Conservation (phyloP, 2,888 invertebrate species). For the Loripinus fragilis region DNA sequence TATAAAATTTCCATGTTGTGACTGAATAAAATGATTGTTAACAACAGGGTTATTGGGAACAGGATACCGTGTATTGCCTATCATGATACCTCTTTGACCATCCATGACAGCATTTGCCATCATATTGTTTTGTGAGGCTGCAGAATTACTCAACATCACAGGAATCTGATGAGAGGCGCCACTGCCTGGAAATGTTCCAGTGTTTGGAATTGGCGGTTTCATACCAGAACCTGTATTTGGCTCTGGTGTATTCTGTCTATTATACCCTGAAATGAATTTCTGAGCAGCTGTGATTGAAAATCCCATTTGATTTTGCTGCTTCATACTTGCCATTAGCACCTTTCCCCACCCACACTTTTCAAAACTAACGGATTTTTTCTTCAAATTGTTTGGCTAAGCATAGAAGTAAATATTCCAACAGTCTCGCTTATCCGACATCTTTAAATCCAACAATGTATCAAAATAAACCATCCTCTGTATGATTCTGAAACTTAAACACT, state of each 20-base stretch:
- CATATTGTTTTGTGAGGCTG: background rate
- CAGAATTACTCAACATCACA: background rate
- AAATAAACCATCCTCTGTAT: background rate
- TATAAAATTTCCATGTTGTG: slow-evolving; percentile 46
- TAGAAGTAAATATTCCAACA: background rate
- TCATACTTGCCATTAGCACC: slow-evolving; percentile 12
- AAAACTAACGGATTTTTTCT: background rate
- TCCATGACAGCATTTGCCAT: background rate
- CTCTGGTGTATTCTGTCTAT: background rate
- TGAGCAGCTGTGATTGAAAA: slow-evolving; percentile 4
- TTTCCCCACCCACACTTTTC: slow-evolving; percentile 15
- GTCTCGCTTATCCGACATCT: background rate
- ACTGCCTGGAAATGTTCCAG: background rate
- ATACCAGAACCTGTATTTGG: background rate
- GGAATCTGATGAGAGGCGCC: background rate
- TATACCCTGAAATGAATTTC: slow-evolving; percentile 8
- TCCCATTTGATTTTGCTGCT: slow-evolving; percentile 9
- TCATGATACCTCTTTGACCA: slow-evolving; percentile 63
- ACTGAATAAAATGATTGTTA: slow-evolving; percentile 20
- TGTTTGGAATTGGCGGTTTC: slow-evolving; percentile 10
- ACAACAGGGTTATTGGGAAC: slow-evolving; percentile 58
- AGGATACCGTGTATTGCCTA: slow-evolving; percentile 67
- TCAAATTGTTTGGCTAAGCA: background rate
- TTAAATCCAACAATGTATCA: background rate
- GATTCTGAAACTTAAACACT: background rate